Percentiles rank a stretch among this genome's conserved stretches.
Conservation (phyloP, 2,113 vertebrate species). For the Etheostoma cragini region DNA sequence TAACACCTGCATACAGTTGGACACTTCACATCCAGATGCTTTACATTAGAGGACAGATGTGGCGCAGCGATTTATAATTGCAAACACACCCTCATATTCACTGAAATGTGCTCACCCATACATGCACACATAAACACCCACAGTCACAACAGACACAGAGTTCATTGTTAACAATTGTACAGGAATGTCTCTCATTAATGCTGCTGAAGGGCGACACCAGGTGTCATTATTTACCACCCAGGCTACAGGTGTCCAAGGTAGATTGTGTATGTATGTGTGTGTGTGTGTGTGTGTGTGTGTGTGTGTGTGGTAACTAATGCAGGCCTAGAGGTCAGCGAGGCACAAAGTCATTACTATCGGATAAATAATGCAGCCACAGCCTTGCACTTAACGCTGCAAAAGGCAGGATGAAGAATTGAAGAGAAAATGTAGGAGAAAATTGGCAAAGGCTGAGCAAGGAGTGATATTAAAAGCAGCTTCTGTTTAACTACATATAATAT, state of each 20-base stretch:
- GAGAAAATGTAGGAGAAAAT: constrained; percentile 1
- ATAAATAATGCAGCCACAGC: constrained; percentile 74
- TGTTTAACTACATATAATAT: neutral
- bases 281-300: constrained; percentile 7
- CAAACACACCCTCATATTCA: constrained; percentile 36
- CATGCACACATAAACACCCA: neutral
- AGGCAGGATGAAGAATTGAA: constrained; percentile 21
- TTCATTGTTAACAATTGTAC: constrained; percentile 49
- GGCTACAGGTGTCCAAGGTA: constrained; percentile 41
- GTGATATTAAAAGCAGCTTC: neutral
- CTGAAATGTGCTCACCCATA: constrained; percentile 8
- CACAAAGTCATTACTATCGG: constrained; percentile 78
- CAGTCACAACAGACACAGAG: neutral
- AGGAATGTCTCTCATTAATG: constrained; percentile 65
- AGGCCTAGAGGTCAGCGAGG: constrained; percentile 70
- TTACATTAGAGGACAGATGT: constrained; percentile 16
- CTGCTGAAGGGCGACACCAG: constrained; percentile 40
- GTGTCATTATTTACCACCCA: constrained; percentile 63
- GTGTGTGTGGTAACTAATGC: constrained; percentile 61
- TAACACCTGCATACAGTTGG: constrained; percentile 2
- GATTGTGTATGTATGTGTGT: neutral
- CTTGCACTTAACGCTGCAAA: constrained; percentile 29
- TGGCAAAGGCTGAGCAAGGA: neutral
- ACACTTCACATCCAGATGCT: constrained; percentile 13
- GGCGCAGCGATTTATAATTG: constrained; percentile 16